phyloP scores from a whole-genome alignment of 2,113 vertebrate species.

The Stomatorhinus ivindoensis region DNA sequence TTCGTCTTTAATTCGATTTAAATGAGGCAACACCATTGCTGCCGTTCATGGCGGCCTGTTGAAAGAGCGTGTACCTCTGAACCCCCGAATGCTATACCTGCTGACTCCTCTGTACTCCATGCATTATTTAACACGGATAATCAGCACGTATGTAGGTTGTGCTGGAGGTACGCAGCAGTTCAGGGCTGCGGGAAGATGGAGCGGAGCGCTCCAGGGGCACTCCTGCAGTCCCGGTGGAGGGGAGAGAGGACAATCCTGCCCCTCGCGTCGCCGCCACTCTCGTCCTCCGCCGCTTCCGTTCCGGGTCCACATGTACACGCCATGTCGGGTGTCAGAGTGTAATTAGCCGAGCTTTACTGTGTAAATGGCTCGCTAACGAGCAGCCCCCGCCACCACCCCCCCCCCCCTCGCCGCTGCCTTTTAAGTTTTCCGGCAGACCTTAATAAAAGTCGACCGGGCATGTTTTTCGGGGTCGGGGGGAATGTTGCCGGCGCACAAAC shows the following conservation, averaged over 20 bases:
- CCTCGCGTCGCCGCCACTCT: constrained; percentile 11
- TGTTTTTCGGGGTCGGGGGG: constrained; percentile 30
- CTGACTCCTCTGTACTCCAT: constrained; percentile 53
- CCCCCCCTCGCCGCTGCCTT: background rate
- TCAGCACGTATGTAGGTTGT: constrained; percentile 60
- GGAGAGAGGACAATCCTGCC: background rate
- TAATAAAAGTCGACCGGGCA: constrained; percentile 10
- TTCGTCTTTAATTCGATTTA: constrained; percentile 62
- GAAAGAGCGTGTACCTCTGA: constrained; percentile 50
- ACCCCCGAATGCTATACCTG: constrained; percentile 57
- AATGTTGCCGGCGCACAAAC: constrained; percentile 53
- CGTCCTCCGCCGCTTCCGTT: constrained; percentile 24
- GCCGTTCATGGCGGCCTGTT: constrained; percentile 58
- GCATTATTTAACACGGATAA: constrained; percentile 67
- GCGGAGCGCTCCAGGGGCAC: constrained; percentile 50
- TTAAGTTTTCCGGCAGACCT: constrained; percentile 14
- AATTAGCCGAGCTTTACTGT: constrained; percentile 43
- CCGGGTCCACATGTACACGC: constrained; percentile 31
- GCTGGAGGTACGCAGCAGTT: constrained; percentile 54
- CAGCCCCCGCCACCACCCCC: background rate
- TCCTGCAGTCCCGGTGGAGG: constrained; percentile 5
- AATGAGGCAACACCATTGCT: constrained; percentile 58
- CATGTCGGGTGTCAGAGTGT: constrained; percentile 46
- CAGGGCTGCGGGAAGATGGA: constrained; percentile 54
- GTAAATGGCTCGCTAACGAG: background rate